Percentiles rank a stretch among this genome's conserved stretches.
Conservation (phyloP, 2,888 invertebrate genomes). For the Poecilobothrus nobilitatus region DNA sequence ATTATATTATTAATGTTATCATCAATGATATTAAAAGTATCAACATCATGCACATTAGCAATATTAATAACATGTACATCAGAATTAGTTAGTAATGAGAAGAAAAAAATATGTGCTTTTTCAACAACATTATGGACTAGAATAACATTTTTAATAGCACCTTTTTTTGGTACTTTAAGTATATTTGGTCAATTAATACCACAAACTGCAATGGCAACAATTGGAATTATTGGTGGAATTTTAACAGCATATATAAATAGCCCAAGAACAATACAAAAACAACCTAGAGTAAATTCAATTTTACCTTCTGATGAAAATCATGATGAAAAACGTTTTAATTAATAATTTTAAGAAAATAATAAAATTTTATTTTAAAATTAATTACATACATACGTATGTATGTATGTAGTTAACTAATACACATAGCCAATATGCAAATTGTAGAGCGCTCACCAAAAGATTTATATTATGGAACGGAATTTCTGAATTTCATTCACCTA, state of each 20-base stretch:
- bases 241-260: conserved; percentile 37
- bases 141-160: conserved; percentile 42
- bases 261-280: conserved; percentile 45
- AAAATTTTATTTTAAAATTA: too few species aligned
- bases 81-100: conserved; percentile 40
- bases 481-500: too few species aligned
- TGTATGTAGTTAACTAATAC: too few species aligned
- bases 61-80: conserved; percentile 44
- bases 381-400: too few species aligned
- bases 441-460: too few species aligned
- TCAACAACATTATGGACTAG: conserved; percentile 44
- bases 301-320: conserved; percentile 41
- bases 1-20: conserved; percentile 41
- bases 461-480: too few species aligned
- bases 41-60: conserved; percentile 42
- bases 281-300: conserved; percentile 64
- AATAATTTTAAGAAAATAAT: not conserved
- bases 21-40: conserved; percentile 44
- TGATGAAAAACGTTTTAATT: conserved; percentile 29
- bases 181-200: conserved; percentile 41
- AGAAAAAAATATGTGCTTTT: conserved; percentile 39
- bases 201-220: conserved; percentile 38
- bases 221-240: conserved; percentile 40
- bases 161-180: conserved; percentile 41
- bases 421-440: too few species aligned